Evolutionary conservation across 2,888 invertebrate genomes (phyloP), one percentile per base, ranked within the genome.

Genomic region (Luffia ferchaultella): DNA sequence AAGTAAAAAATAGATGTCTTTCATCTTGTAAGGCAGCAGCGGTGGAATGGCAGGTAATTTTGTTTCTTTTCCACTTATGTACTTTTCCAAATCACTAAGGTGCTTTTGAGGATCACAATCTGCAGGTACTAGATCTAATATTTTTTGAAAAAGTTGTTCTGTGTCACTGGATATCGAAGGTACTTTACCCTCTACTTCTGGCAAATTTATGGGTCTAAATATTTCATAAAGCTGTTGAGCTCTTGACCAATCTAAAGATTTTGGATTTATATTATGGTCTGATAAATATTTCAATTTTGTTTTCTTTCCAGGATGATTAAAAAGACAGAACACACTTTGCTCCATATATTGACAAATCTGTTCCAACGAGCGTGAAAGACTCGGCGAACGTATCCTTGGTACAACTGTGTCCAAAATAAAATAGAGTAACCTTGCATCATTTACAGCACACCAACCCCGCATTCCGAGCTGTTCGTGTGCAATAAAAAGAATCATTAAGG

Each of bases 1-100:
- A 18, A 98, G 76, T n/a, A 97, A 79, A 67, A 96, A 97, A 70
- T 93, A 97, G 52, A 96, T 89, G 49, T 92, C 90, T 41, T 88
- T 86, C 62, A 91, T 86, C 67, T 88, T 86, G 55, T 82, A 85
- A 0, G 89, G 88, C 46, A 90, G 60, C 2, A 83, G 63, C 51
- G 78, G 73, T 41, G 79, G 80, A n/a, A 86, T 71, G 1, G 62
- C 63, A 0, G 91, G 90, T 54, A 88, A 65, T 48, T 82, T 83
- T 1, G 86, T 78, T 45, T 72, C 76, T 15, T 77, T 71, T 1
- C 91, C 91, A 60, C 88, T 86, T 41, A 93, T 89, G 62, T 88
- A 93, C 51, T 87, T 87, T 44, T 85, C 86, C 51, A 93, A 83
- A 55, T 89, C 86, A 9, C 87, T 80, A 0, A 89, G 73, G 53